Conservation (phyloP, 2,113 vertebrate species). For the Hypocryptadius cinnamomeus region DNA sequence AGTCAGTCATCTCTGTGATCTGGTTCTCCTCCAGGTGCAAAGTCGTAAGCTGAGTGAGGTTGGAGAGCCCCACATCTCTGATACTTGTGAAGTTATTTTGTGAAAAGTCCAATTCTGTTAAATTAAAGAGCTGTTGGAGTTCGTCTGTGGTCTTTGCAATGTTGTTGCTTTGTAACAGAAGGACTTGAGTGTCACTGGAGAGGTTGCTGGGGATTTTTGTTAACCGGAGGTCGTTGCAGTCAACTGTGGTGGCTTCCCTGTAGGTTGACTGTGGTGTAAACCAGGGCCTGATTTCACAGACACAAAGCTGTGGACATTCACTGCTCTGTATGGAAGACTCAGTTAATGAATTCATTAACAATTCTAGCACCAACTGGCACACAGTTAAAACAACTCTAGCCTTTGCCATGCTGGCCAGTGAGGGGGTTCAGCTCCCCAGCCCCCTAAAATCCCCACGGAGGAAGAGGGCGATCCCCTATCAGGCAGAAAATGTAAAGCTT, state of each 20-base stretch:
- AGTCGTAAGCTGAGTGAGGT: slow-evolving; percentile 92
- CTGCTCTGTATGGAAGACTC: slow-evolving; percentile 74
- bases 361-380: slow-evolving; percentile 71
- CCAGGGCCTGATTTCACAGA: slow-evolving; percentile 96
- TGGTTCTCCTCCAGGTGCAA: slow-evolving; percentile 97
- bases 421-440: neutral
- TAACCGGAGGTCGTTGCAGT: slow-evolving; percentile 95
- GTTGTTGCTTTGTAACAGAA: slow-evolving; percentile 96
- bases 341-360: slow-evolving; percentile 69
- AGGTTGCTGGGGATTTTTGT: slow-evolving; percentile 93
- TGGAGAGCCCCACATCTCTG: slow-evolving; percentile 86
- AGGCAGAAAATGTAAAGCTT: slow-evolving; percentile 12
- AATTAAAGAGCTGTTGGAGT: slow-evolving; percentile 90
- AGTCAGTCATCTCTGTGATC: slow-evolving; percentile 89
- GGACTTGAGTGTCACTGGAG: slow-evolving; percentile 94
- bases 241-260: slow-evolving; percentile 94
- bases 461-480: neutral
- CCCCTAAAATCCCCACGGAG: neutral
- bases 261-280: slow-evolving; percentile 98
- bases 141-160: slow-evolving; percentile 88
- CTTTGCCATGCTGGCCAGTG: slow-evolving; percentile 76
- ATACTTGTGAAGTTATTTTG: slow-evolving; percentile 96
- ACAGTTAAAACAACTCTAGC: slow-evolving; percentile 48
- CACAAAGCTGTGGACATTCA: slow-evolving; percentile 94
- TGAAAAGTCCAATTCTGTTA: slow-evolving; percentile 94